Base-by-base conservation (phyloP, 2,888 invertebrate genomes). In the Hirtodrosophila confusa region DNA sequence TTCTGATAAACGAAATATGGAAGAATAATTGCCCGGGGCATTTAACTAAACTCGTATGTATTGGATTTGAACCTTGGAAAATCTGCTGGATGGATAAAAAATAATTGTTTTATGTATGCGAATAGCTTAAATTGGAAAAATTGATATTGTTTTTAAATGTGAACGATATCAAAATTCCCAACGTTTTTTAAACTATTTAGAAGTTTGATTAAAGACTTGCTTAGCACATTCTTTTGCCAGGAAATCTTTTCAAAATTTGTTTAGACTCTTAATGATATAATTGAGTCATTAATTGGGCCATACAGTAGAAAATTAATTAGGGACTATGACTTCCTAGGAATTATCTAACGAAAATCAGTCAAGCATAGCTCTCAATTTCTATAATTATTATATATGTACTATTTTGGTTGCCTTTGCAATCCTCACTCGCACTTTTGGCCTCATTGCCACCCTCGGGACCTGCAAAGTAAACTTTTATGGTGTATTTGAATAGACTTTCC, bases 221-320 rank as follows among this genome's bases (percentile, higher is more conserved):
- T 27, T 27, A 27, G 6, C 6, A 4, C 27, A 27, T 6, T 0
- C 4, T 2, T 3, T 6, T 27, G 1, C 27, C 5, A 27, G 6
- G 4, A 27, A 5, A 27, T 27, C n/a, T 5, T 27, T 3, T 2
- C 6, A 41, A 9, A 2, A 9, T 24, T 11, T 50, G 9, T 1
- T 40, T 7, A 37, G 33, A 12, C 8, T 29, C 17, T 35, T 39
- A 54, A 39, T 50, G 8, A 54, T 33, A 11, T 39, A 55, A 63
- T 69, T 47, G 41, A 23, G 8, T 0, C 3, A 29, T 50, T 41
- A 63, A 69, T 63, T 51, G 10, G 35, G 27, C 27, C 24, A 6
- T 0, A 45, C 3, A n/a, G 6, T n/a, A 17, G 10, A 44, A 40
- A 35, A 24, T 8, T 29, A 41, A 17, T 39, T 43, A 3, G 8